Evolutionary conservation across 2,888 invertebrate genomes (phyloP), one percentile per base, ranked within the genome.

Genomic region (Phrixothrix hirtus): DNA sequence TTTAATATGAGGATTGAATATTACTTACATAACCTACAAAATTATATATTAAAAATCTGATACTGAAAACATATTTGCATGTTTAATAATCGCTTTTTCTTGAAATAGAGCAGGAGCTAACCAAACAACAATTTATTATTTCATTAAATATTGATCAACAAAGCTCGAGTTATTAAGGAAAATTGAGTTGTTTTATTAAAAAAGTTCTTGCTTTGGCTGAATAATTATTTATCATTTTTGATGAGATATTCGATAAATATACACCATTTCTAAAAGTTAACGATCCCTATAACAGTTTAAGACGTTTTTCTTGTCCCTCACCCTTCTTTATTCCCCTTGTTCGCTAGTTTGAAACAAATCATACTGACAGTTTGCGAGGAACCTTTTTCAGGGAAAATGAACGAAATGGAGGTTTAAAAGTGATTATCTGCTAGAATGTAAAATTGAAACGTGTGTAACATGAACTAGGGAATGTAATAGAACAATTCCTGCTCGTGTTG

Each of bases 231-330:
- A 42, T 31, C 7, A 9, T 41, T 41, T 30, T 21, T 21, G 21
- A 21, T 15, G 9, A 41, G 15, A 34, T 15, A 50, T 60, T 57
- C 44, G 56, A 52, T 58, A 61, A 62, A 58, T 56, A 55, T 31
- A 38, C 41, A 41, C 30, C 41, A 30, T 31, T 41, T 41, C 41
- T 5, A 13, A 17, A 60, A 62, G 58, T 59, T 67, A 67, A 66
- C 63, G 65, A 62, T 60, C 58, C 59, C 53, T 55, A 62, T 66
- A 67, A 67, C 65, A 61, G 60, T 64, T 64, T 64, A 62, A 61
- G 66, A 63, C 62, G 62, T 64, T 67, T 67, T 59, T 55, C 66
- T 66, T 67, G 64, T 67, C 63, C 60, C 59, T 60, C 57, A 53
- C 59, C 42, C 48, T 34, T 34, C 17, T 42, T 11, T 30, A 30